phyloP scores from a whole-genome alignment of 2,888 invertebrate species.

The Steinernema scapterisci region DNA sequence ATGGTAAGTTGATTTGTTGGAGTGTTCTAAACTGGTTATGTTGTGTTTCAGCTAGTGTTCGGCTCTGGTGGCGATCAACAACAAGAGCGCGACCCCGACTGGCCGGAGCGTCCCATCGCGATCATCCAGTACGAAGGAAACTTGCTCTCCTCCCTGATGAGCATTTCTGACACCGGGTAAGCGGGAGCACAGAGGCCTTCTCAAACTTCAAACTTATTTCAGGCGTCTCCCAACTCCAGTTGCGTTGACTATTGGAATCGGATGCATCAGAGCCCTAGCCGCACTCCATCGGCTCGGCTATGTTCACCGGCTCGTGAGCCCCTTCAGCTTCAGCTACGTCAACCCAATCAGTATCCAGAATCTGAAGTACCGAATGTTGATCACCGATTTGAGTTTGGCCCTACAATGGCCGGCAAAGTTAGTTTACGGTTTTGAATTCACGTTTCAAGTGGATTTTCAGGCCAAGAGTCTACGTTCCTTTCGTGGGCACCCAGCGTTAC shows the following conservation, averaged over 20 bases:
- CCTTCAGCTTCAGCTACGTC: conserved; percentile 32
- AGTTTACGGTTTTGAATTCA: background rate
- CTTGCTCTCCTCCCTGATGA: conserved; percentile 31
- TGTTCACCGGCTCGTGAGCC: conserved; percentile 34
- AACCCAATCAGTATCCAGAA: background rate
- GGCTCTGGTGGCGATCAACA: conserved; percentile 38
- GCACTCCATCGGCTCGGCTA: conserved; percentile 37
- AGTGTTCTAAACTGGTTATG: background rate
- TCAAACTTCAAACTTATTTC: background rate
- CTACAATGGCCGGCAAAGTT: conserved; percentile 8
- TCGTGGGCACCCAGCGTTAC: conserved; percentile 43
- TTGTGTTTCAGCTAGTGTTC: conserved; percentile 39
- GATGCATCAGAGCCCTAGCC: conserved; percentile 38
- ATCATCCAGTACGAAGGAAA: conserved; percentile 31
- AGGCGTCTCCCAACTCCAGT: conserved; percentile 23
- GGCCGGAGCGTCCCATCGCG: conserved; percentile 37
- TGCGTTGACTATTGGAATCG: conserved; percentile 34
- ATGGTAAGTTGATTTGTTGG: conserved; percentile 12
- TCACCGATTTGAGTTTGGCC: background rate
- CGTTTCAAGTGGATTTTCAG: background rate
- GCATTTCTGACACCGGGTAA: conserved; percentile 35
- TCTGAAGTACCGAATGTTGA: background rate
- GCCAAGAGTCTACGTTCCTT: conserved; percentile 34
- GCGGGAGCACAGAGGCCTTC: background rate
- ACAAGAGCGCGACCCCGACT: conserved; percentile 35